Base-by-base conservation (phyloP, 1,140 invertebrate species). In the Drosophila bipectinata region DNA sequence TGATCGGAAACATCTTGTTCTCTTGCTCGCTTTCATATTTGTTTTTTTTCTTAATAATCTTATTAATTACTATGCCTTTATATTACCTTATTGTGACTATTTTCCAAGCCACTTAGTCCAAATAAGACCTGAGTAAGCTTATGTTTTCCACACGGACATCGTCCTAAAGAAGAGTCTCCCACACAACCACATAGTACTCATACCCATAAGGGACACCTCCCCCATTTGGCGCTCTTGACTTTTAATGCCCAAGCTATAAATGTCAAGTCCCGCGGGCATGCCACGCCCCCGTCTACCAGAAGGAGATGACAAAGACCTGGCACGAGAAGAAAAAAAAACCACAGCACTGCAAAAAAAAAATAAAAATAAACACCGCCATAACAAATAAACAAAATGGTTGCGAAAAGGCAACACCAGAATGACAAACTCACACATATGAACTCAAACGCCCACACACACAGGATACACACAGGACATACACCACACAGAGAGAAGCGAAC, bases 211-310 rank as follows among this genome's bases (percentile, higher is more conserved):
- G 55, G 66, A 69, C 66, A 34, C 30, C 41, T 48, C 39, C 53
- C 71, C 72, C 71, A 64, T 66, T 66, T 75, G 54, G 48, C 62
- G 64, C 72, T 76, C 72, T 68, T 76, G 73, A 77, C 73, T 77
- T 77, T 77, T 77, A 77, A 77, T 77, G 73, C 56, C 57, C 63
- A 51, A 51, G 72, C 73, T 77, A 77, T 77, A 77, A 77, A 77
- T 77, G 73, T 77, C 72, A 77, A 77, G 72, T 77, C 73, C 73
- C 72, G 52, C 47, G 52, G 44, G 68, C 59, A n/a, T 37, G 32
- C 51, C 51, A 51, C 51, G 52, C 58, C 24, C 26, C 34, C 49
- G 53, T 15, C 32, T 47, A 10, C 45, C 71, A 14, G 44, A 48
- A 68, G 62, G 56, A 76, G 37, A 76, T 67, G 72, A 45, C 32